Evolutionary conservation across 2,797 vertebrate species (phyloP).

Genomic region (Dicrostonyx torquatus): DNA sequence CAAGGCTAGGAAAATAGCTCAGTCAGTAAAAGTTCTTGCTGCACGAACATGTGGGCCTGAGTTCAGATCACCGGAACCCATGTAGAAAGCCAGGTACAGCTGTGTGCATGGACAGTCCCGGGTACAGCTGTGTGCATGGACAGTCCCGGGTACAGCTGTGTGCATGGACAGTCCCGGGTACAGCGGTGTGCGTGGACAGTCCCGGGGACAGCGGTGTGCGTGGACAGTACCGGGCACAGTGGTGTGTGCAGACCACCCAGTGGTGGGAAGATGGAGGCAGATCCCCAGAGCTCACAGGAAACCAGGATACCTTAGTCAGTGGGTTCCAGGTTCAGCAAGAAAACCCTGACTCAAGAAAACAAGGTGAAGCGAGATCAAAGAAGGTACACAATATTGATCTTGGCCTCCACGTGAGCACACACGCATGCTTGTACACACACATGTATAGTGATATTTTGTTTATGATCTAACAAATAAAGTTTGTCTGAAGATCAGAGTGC

Average conservation of each 20-base stretch:
- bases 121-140: no score
- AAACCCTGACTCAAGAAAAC: background rate
- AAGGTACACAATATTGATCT: background rate
- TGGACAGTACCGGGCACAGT: no score
- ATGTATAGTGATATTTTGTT: no score
- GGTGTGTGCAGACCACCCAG: no score
- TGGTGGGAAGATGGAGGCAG: background rate
- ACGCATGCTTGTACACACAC: no score
- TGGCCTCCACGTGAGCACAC: background rate
- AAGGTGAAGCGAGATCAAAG: background rate
- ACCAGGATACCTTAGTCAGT: background rate
- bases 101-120: no score
- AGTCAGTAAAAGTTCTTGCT: background rate
- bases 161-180: no score
- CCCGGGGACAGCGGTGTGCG: no score
- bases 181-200: no score
- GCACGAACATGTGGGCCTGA: background rate
- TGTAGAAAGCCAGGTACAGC: background rate
- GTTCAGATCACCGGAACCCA: background rate
- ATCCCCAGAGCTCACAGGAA: background rate
- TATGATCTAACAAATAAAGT: no score
- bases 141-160: no score
- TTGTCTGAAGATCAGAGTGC: no score
- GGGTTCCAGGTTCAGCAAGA: background rate
- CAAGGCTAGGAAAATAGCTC: background rate